Base-by-base conservation (phyloP, 2,888 invertebrate species). In the Glomeris marginata region DNA sequence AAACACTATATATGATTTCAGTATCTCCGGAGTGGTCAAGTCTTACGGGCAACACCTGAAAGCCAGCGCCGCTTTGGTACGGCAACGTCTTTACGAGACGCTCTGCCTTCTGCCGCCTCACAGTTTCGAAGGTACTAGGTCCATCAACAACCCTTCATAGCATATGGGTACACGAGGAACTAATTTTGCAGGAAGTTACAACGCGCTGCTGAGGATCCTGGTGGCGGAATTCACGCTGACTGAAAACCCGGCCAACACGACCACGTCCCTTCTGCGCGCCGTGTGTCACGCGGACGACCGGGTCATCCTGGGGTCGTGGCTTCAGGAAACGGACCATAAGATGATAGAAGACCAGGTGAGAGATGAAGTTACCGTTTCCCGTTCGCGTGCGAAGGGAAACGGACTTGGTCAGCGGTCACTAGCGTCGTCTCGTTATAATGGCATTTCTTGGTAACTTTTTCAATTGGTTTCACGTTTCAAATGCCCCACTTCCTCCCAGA, bases 331-430 rank as follows among this genome's bases (percentile, higher is more conserved):
- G 0, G 94, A 95, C 67, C 94, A 97, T 67, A 81, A 88, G 54
- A 84, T 84, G 43, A 90, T 97, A 57, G 97, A 97, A 69, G 94
- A 95, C 71, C 95, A 95, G 80, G 94, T 94, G 70, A 51, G 50
- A 37, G 33, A 37, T 38, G 34, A 3, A 8, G 28, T 28, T 5
- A 28, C n/a, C n/a, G n/a, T n/a, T n/a, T n/a, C n/a, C n/a, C n/a
- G n/a, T n/a, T n/a, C n/a, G n/a, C n/a, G n/a, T n/a, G n/a, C n/a
- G n/a, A n/a, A n/a, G n/a, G n/a, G n/a, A n/a, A n/a, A n/a, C n/a
- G n/a, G n/a, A n/a, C n/a, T n/a, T n/a, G n/a, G n/a, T n/a, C n/a
- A n/a, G n/a, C n/a, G n/a, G n/a, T n/a, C n/a, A n/a, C n/a, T n/a
- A n/a, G n/a, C n/a, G n/a, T n/a, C n/a, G n/a, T n/a, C n/a, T n/a